phyloP scores from a whole-genome alignment of 92 coral and sea anemone genomes.

The Phymanthus crucifer region DNA sequence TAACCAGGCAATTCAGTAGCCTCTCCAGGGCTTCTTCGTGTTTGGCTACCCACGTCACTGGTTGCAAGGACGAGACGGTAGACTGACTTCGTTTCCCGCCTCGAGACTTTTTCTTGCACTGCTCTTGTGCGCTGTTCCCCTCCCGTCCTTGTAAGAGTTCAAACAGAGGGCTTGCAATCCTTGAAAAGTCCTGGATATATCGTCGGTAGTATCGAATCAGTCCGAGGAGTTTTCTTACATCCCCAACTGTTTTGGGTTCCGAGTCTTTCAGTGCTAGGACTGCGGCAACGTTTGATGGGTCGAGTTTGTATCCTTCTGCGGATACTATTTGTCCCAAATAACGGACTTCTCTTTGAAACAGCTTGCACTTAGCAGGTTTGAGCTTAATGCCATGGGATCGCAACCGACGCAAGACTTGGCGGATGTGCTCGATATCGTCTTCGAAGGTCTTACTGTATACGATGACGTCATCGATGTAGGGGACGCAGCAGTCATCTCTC shows the following conservation, averaged over 20 bases:
- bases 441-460: conserved; percentile 49
- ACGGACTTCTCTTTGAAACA: conserved; percentile 56
- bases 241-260: conserved; percentile 62
- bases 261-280: conserved; percentile 41
- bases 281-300: conserved; percentile 47
- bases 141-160: conserved; percentile 35
- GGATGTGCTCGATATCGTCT: conserved; percentile 56
- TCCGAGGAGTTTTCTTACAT: conserved; percentile 61
- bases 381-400: conserved; percentile 60
- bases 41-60: not conserved
- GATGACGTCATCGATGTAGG: conserved; percentile 59
- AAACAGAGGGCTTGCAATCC: conserved; percentile 60
- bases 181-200: conserved; percentile 60
- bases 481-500: conserved; percentile 62
- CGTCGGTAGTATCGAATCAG: conserved; percentile 62
- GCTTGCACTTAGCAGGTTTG: conserved; percentile 60
- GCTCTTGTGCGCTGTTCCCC: conserved; percentile 1
- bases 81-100: not conserved
- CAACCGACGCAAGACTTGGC: conserved; percentile 47
- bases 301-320: conserved; percentile 61
- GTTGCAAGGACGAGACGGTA: not conserved
- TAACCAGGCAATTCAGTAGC: conserved; percentile 11
- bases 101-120: conserved; percentile 29
- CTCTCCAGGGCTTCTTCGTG: conserved; percentile 19
- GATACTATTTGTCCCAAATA: conserved; percentile 63